phyloP scores from a whole-genome alignment of 2,888 invertebrate species.

The Rhingia rostrata region DNA sequence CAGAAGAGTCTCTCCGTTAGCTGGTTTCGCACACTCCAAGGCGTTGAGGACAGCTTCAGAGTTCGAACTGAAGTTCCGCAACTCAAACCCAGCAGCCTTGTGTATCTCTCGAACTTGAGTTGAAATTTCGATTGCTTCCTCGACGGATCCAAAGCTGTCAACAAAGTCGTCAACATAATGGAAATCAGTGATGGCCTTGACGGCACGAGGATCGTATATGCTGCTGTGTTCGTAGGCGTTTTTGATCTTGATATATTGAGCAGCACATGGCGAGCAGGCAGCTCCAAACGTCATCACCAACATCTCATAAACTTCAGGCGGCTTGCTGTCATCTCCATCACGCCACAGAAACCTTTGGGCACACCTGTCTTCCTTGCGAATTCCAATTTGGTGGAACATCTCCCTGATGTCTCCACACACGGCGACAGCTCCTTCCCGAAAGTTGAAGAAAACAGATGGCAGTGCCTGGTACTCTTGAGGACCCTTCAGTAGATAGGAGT shows the following conservation, averaged over 20 bases:
- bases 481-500: too few species aligned
- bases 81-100: too few species aligned
- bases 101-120: conserved; percentile 4
- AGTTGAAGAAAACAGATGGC: too few species aligned
- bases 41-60: too few species aligned
- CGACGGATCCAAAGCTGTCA: conserved; percentile 7
- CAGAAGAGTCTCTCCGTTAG: too few species aligned
- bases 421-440: too few species aligned
- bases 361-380: neutral
- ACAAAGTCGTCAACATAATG: conserved; percentile 28
- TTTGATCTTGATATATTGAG: conserved; percentile 65
- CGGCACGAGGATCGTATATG: too few species aligned
- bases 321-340: neutral
- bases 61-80: too few species aligned
- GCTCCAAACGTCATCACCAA: conserved; percentile 60
- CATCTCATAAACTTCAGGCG: conserved; percentile 58
- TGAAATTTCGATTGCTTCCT: conserved; percentile 12
- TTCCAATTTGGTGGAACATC: neutral
- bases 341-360: conserved; percentile 1
- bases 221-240: too few species aligned
- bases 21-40: too few species aligned
- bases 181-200: conserved; percentile 25
- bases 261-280: conserved; percentile 50
- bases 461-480: too few species aligned
- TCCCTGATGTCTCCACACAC: neutral